Evolutionary conservation across 2,888 invertebrate species (phyloP).

Genomic region (Mamestra brassicae): DNA sequence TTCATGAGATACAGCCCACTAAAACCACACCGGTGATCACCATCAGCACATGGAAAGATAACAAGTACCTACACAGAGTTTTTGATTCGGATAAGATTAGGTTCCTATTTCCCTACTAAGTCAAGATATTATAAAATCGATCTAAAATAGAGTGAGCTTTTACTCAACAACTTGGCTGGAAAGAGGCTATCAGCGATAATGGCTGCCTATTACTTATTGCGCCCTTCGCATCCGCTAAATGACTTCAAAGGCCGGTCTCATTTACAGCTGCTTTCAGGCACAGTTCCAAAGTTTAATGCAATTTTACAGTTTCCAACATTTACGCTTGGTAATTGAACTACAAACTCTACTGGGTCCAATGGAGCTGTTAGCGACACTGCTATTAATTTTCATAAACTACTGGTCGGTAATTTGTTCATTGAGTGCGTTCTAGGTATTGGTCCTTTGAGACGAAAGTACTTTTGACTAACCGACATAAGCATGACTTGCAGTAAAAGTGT

Average conservation of each 20-base stretch:
- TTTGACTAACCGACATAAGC: not conserved
- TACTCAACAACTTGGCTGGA: slow-evolving; percentile 30
- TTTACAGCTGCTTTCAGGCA: slow-evolving; percentile 40
- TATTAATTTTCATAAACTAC: slow-evolving; percentile 27
- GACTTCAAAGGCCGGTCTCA: slow-evolving; percentile 47
- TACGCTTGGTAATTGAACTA: slow-evolving; percentile 52
- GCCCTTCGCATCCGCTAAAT: slow-evolving; percentile 36
- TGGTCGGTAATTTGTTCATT: slow-evolving; percentile 10
- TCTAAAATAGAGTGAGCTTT: slow-evolving; percentile 24
- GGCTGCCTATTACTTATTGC: slow-evolving; percentile 47
- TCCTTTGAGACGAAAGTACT: slow-evolving; percentile 6
- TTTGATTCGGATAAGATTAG: not conserved
- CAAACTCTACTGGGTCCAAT: slow-evolving; percentile 21
- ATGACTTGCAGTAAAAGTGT: not conserved
- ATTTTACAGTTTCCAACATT: slow-evolving; percentile 56
- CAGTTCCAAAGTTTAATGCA: slow-evolving; percentile 49
- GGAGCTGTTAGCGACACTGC: slow-evolving; percentile 22
- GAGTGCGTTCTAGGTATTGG: slow-evolving; percentile 5
- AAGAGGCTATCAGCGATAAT: slow-evolving; percentile 43
- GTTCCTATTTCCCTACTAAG: not conserved
- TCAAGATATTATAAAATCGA: slow-evolving; percentile 32
- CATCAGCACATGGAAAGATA: too few relatives aligned
- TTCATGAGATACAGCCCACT: too few relatives aligned
- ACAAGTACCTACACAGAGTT: not conserved
- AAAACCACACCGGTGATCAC: too few relatives aligned